Percentiles rank a stretch among this genome's conserved stretches.
These are phyloP conservation scores for Heliconius hermathena DNA, from an alignment of 1,140 invertebrate species.

Conservation along the genomic window DNA sequence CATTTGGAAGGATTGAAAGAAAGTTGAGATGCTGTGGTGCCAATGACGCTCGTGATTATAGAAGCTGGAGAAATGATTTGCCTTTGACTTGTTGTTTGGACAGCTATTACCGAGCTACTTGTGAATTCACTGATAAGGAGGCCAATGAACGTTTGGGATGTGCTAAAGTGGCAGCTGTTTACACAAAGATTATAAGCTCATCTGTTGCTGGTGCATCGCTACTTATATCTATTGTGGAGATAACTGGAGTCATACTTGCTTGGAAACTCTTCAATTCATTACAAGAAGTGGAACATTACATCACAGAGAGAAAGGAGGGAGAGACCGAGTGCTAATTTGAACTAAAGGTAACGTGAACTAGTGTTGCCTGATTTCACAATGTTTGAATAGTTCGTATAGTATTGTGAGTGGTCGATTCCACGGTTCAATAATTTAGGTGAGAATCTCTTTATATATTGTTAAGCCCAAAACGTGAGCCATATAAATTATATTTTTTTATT, in stretches of 20 bases:
- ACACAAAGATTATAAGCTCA: constrained; percentile 76
- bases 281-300: constrained; percentile 72
- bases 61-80: constrained; percentile 73
- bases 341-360: constrained; percentile 36
- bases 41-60: constrained; percentile 74
- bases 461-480: constrained; percentile 15
- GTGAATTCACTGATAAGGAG: constrained; percentile 77
- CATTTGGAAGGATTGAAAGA: constrained; percentile 71
- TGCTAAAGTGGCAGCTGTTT: constrained; percentile 75
- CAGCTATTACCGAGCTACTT: constrained; percentile 68
- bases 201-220: constrained; percentile 70
- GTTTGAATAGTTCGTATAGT: constrained; percentile 20
- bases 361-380: constrained; percentile 16
- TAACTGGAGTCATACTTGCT: constrained; percentile 65
- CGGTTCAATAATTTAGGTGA: constrained; percentile 25
- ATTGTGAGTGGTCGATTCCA: constrained; percentile 29
- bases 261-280: constrained; percentile 71
- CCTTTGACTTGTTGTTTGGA: constrained; percentile 71
- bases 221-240: constrained; percentile 65
- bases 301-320: constrained; percentile 73
- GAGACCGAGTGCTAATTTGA: constrained; percentile 70
- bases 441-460: constrained; percentile 25
- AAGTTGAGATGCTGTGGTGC: constrained; percentile 74
- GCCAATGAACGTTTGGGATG: constrained; percentile 75
- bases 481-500: constrained; percentile 19